These are phyloP conservation scores for Pollimyrus isidori DNA, from an alignment of 2,113 vertebrate species.

Conservation along the genomic window DNA sequence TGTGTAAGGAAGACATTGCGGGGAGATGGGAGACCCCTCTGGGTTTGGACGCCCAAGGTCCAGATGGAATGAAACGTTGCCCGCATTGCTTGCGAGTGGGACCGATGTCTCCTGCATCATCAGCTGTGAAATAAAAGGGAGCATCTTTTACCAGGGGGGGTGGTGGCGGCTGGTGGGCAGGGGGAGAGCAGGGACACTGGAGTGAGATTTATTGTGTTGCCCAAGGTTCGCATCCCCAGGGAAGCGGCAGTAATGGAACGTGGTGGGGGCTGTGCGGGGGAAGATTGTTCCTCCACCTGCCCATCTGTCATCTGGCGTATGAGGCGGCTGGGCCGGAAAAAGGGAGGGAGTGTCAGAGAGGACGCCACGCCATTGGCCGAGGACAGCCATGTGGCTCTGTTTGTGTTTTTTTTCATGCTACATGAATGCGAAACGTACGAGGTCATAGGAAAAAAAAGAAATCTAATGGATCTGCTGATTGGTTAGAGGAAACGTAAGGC, in stretches of 20 bases:
- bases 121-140: slow-evolving; percentile 34
- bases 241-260: slow-evolving; percentile 10
- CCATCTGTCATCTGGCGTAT: slow-evolving; percentile 26
- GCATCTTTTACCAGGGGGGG: slow-evolving; percentile 21
- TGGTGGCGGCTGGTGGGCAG: neutral
- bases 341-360: neutral
- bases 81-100: slow-evolving; percentile 33
- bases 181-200: slow-evolving; percentile 21
- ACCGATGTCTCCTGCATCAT: slow-evolving; percentile 34
- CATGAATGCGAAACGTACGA: neutral
- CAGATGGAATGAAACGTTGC: slow-evolving; percentile 25
- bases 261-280: slow-evolving; percentile 18
- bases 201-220: slow-evolving; percentile 26
- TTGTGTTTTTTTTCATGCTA: neutral
- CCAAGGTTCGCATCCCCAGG: neutral
- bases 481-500: neutral
- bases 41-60: slow-evolving; percentile 31
- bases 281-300: slow-evolving; percentile 33
- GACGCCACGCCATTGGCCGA: neutral
- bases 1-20: neutral
- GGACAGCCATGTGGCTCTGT: neutral
- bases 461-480: neutral
- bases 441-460: neutral
- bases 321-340: neutral
- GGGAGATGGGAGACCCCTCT: neutral